Base-by-base conservation (phyloP, 2,113 vertebrate genomes). In the Psittacula cyanocephala region DNA sequence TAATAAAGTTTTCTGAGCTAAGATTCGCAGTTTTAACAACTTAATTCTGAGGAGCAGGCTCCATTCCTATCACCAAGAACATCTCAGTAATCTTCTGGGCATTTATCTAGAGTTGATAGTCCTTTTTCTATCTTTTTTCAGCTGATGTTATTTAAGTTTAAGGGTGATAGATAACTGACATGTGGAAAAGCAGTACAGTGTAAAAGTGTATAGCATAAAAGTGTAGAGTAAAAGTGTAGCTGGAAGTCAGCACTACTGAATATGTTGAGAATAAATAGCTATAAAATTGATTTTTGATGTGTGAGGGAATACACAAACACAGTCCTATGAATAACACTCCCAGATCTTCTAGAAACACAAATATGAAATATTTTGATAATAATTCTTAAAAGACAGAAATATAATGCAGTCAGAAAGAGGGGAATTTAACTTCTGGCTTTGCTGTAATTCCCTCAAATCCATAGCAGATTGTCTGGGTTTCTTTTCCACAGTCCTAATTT, bases 101-200 rank as follows among this genome's bases (percentile, higher is more conserved):
- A 1, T 33, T 1, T 6, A 13, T n/a, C 19, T 27, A 80, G 4
- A 53, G 7, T 70, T 28, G 57, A 62, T 80, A 39, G 10, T 18
- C 1, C 33, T 37, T 88, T 35, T 60, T 5, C 35, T 59, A 3
- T 23, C 4, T 55, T 59, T 69, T 69, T 77, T 67, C 57, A 35
- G 33, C 33, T 24, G 33, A 35, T 35, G 57, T 35, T 59, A 59
- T 35, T 91, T 65, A 75, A 96, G 84, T 67, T 39, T 65, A 63
- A 86, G 83, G 46, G 50, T 67, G 88, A 43, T 4, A 91, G 77
- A 55, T 65, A 88, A 93, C 55, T 92, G 87, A 65, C 65, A 47
- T 24, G 63, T 60, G 89, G 93, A 96, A 97, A 97, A 95, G 83
- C 83, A 92, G 53, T 60, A 49, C 55, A 23, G 29, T 49, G 64